Evolutionary conservation across 2,113 vertebrate species (phyloP), one percentile per base, ranked within the genome.

Genomic region (Hiodon tergisus): DNA sequence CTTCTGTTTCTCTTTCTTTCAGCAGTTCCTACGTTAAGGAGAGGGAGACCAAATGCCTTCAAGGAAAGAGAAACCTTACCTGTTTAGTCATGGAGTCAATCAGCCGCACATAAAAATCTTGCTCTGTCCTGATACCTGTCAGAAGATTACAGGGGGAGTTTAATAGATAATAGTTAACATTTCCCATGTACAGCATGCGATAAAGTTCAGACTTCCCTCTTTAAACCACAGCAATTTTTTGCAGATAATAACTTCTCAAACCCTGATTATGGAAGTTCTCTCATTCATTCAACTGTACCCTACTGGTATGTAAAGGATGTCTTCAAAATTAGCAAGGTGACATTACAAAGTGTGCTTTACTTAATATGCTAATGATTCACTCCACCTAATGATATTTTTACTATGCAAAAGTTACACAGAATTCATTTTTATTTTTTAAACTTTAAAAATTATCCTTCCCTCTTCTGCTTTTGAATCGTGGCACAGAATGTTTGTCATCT

Each of bases 31-130:
- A 2, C 17, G 4, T 17, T 4, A 11, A 11, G 31, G 2, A 46
- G 63, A 7, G 5, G 31, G 52, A 4, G 55, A 46, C 11, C 3
- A 16, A 3, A 4, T 6, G 51, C 50, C 13, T 31, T 17, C 47
- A 61, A 69, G 67, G 14, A 47, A 63, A 76, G 77, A 80, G 70
- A 60, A 63, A 59, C 83, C 91, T 83, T 85, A 93, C 92, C 89
- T 93, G 92, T 84, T 93, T 93, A 65, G 92, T 93, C 92, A 93
- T 93, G 85, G 92, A 93, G 89, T 93, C 92, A 74, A 93, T 93
- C 76, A 93, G 89, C 16, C 92, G 89, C 57, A 93, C 92, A 68
- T 93, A 93, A 82, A 93, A 91, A 83, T 93, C 92, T 82, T 93
- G 92, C 75, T 93, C 92, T 2, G 92, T 93, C 75, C 92, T 86